These are phyloP conservation scores for Epirrhoe tristata DNA, from an alignment of 2,888 invertebrate genomes.

Conservation along the genomic window DNA sequence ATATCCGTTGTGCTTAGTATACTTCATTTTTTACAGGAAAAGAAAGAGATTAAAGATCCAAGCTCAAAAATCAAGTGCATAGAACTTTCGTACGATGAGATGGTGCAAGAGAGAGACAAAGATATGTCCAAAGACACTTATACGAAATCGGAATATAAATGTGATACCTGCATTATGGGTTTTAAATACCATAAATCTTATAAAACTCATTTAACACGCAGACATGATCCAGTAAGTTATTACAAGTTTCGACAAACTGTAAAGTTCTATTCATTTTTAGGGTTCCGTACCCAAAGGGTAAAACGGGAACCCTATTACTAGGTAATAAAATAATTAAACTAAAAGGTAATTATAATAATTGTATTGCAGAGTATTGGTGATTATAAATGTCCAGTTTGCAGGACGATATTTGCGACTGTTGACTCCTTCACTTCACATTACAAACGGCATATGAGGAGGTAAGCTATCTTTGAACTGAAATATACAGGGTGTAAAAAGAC, in stretches of 20 bases:
- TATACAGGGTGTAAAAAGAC: too few species aligned
- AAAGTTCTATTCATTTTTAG: too few species aligned
- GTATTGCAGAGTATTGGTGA: constrained; percentile 69
- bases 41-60: constrained; percentile 18
- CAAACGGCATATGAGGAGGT: constrained; percentile 73
- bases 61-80: constrained; percentile 26
- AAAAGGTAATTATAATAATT: too few species aligned
- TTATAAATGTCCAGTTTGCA: constrained; percentile 72
- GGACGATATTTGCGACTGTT: constrained; percentile 60
- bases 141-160: constrained; percentile 38
- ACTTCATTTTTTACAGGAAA: constrained; percentile 37
- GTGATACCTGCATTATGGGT: constrained; percentile 41
- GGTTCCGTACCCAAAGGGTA: too few species aligned
- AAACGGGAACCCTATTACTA: too few species aligned
- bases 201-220: constrained; percentile 36
- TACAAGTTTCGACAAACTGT: too few species aligned
- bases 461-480: constrained; percentile 7
- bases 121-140: constrained; percentile 36
- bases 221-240: constrained; percentile 40
- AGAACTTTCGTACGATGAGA: constrained; percentile 40
- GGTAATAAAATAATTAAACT: too few species aligned
- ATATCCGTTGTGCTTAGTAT: too few species aligned
- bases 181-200: constrained; percentile 40
- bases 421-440: constrained; percentile 72
- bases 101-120: constrained; percentile 40